Evolutionary conservation across 2,888 invertebrate genomes (phyloP), one percentile per base, ranked within the genome.

Genomic region (Timema podura): DNA sequence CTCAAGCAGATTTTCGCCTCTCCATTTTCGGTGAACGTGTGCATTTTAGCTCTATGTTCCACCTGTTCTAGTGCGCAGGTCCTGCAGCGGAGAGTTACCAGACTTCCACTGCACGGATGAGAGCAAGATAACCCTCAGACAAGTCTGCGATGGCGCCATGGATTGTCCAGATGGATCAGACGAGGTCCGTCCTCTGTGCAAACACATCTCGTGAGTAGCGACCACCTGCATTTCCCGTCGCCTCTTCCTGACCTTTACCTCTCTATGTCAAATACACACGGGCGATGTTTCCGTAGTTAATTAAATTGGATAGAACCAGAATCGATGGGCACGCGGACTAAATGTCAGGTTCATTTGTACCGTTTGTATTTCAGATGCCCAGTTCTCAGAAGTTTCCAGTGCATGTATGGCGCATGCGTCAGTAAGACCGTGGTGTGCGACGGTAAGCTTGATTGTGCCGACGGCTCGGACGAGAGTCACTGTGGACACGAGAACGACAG

Each of bases 151-250:
- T 68, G 80, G 80, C 0, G 65, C 75, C 54, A 68, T 71, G 47
- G 79, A 82, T 49, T 83, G 83, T 66, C 79, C 80, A 3, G 82
- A 82, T 71, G 79, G 78, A 0, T 82, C 82, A 0, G 82, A 82
- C 15, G 82, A 82, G 73, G 74, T 78, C 0, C 77, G 77, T 11
- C 79, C 79, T 46, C 77, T 81, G 0, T 83, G 83, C 75, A 48
- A 6, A n/a, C 45, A 13, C 47, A 44, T 61, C 11, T n/a, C n/a
- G 70, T 70, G 67, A 59, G 70, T 66, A 59, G n/a, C 13, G 9
- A 7, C 46, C 11, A 44, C 47, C 47, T 59, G 57, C 51, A 9
- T 6, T 6, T 16, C 57, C 6, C 15, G 6, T 6, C 16, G 57
- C 57, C n/a, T 6, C n/a, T 6, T 8, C 57, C n/a, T 57, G 6